Conservation (phyloP, 2,113 vertebrate species). For the Dascyllus trimaculatus region DNA sequence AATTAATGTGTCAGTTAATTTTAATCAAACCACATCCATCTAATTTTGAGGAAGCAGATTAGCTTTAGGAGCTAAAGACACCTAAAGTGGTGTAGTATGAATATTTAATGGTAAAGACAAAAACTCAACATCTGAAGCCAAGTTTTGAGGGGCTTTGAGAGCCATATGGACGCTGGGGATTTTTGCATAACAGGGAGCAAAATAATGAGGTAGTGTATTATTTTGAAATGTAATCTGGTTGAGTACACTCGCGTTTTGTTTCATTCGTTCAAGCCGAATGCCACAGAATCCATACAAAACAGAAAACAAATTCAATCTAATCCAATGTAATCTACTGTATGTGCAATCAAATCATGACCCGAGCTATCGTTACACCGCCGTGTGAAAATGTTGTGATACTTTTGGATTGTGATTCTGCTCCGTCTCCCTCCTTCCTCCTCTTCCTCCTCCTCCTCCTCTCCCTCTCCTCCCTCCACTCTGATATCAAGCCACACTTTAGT, state of each 20-base stretch:
- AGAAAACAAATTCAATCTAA: conserved; percentile 8
- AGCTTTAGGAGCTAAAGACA: too few relatives aligned
- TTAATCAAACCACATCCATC: neutral
- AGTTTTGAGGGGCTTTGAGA: too few relatives aligned
- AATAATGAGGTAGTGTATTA: neutral
- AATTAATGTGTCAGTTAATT: neutral
- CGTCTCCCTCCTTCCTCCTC: conserved; percentile 12
- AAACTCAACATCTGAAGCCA: neutral
- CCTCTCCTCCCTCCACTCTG: conserved; percentile 60
- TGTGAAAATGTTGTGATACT: conserved; percentile 72
- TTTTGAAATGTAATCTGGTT: neutral
- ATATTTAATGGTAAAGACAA: neutral
- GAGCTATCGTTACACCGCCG: conserved; percentile 26
- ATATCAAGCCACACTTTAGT: conserved; percentile 83
- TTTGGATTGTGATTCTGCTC: conserved; percentile 60
- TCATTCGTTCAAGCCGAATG: conserved; percentile 7
- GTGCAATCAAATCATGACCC: conserved; percentile 34
- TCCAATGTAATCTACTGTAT: conserved; percentile 20
- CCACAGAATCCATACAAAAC: neutral
- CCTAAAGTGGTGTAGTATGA: rapidly evolving
- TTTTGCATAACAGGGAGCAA: neutral
- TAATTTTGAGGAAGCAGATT: neutral
- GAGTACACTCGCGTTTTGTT: neutral
- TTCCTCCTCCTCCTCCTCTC: conserved; percentile 27
- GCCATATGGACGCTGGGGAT: neutral